Percentiles rank a stretch among this genome's conserved stretches.
Evolutionary conservation across 2,888 invertebrate species (phyloP).

Genomic region (Tryphoninae sp.): DNA sequence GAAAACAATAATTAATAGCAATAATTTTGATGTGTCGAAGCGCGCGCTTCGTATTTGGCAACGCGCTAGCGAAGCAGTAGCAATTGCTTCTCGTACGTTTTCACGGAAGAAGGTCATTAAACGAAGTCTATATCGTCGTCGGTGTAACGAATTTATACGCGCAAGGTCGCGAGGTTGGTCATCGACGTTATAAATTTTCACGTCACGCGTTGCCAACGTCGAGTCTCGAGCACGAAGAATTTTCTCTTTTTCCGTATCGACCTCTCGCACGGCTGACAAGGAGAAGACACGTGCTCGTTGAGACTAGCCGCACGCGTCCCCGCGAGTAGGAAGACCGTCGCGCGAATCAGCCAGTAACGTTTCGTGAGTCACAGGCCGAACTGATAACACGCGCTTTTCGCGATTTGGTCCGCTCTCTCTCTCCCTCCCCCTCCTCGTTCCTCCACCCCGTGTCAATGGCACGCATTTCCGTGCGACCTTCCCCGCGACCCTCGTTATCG

Average conservation of each 20-base stretch:
- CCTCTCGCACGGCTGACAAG: background rate
- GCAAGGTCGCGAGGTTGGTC: background rate
- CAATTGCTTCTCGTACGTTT: too few relatives aligned
- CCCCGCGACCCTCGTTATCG: too few relatives aligned
- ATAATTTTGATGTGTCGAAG: too few relatives aligned
- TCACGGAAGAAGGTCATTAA: background rate
- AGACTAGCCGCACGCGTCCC: background rate
- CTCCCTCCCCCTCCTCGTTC: background rate
- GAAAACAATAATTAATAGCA: too few relatives aligned
- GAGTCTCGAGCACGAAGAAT: background rate
- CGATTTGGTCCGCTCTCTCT: too few relatives aligned
- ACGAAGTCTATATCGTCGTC: background rate
- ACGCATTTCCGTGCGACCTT: too few relatives aligned
- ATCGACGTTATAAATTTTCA: slow-evolving; percentile 29
- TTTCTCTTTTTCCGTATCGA: slow-evolving; percentile 19
- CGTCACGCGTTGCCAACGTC: slow-evolving; percentile 17
- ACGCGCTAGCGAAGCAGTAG: too few relatives aligned
- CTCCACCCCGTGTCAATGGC: too few relatives aligned
- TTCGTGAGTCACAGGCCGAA: slow-evolving; percentile 21
- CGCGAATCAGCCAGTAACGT: background rate
- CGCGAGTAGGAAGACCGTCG: background rate
- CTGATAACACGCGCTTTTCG: too few relatives aligned
- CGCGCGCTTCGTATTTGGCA: too few relatives aligned
- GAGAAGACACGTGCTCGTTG: slow-evolving; percentile 27
- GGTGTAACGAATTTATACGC: background rate